phyloP scores from a whole-genome alignment of 2,113 vertebrate genomes.

The Plecturocebus donacophilus region DNA sequence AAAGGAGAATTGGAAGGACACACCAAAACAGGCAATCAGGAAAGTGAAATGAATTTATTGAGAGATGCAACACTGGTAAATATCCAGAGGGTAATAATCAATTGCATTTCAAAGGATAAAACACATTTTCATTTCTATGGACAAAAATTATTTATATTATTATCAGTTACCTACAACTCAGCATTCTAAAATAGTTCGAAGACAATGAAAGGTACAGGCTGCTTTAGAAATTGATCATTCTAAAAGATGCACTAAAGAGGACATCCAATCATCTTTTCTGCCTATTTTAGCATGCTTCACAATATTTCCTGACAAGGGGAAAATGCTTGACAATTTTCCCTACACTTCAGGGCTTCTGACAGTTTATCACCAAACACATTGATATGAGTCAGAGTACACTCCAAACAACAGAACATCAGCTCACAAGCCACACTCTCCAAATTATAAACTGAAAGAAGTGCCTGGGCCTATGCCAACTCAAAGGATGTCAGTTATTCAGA shows the following conservation, averaged over 20 bases:
- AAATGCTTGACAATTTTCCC: background rate
- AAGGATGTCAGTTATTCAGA: background rate
- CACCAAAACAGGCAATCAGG: background rate
- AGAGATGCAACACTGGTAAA: background rate
- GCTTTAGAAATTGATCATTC: background rate
- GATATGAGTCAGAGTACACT: background rate
- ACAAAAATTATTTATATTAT: background rate
- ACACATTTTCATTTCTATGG: background rate
- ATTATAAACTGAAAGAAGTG: background rate
- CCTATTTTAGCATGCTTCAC: background rate
- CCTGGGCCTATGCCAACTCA: background rate
- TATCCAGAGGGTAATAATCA: background rate
- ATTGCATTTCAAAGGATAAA: background rate
- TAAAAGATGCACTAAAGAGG: background rate
- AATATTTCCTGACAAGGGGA: background rate
- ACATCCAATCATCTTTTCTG: background rate
- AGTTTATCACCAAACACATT: background rate
- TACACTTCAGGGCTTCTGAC: background rate
- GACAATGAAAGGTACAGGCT: background rate
- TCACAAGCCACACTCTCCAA: background rate
- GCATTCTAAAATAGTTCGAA: background rate
- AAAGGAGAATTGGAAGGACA: constrained; percentile 34
- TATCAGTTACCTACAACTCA: background rate
- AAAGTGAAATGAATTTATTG: constrained; percentile 14
- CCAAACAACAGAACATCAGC: background rate